Base-by-base conservation (phyloP, 2,888 invertebrate species). In the Silvanus unidentatus region DNA sequence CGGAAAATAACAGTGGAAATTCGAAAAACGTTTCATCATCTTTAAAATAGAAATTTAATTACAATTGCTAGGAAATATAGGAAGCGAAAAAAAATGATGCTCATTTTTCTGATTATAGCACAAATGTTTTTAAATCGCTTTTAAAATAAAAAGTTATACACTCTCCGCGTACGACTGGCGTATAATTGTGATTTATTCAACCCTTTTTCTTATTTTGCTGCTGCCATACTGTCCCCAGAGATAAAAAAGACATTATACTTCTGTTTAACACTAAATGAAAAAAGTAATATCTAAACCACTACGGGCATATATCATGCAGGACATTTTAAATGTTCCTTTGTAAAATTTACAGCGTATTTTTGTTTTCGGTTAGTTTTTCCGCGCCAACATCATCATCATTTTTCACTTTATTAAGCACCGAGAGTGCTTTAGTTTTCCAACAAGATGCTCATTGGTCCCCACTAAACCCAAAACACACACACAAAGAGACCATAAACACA, bases 231-330 rank as follows among this genome's bases (percentile, higher is more conserved):
- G 55, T 62, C 62, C 65, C 63, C 52, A 44, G 65, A 65, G 69
- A 67, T 68, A 68, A 68, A 69, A 68, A 67, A 64, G 66, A 66
- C 68, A 66, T 66, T 68, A 69, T 63, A 65, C 62, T 60, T 62
- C 62, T 64, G 63, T 55, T 57, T 51, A 50, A 43, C 48, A 49
- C 52, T 57, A 57, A 61, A 59, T 58, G 63, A 66, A 68, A 66
- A 67, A 65, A 63, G 64, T 62, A 64, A 64, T 65, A 65, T 64
- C 59, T 53, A 56, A 57, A 63, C 59, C 62, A 55, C 58, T 48
- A 55, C 48, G 54, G 53, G 53, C 54, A 59, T 65, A 64, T 62
- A 65, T 65, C 65, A 65, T 53, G 34, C 44, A 40, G 44, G 48
- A 53, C 56, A 52, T 59, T 60, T 58, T 56, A 57, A 60, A 62